Base-by-base conservation (phyloP, 2,888 invertebrate species). In the Amiota minor region DNA sequence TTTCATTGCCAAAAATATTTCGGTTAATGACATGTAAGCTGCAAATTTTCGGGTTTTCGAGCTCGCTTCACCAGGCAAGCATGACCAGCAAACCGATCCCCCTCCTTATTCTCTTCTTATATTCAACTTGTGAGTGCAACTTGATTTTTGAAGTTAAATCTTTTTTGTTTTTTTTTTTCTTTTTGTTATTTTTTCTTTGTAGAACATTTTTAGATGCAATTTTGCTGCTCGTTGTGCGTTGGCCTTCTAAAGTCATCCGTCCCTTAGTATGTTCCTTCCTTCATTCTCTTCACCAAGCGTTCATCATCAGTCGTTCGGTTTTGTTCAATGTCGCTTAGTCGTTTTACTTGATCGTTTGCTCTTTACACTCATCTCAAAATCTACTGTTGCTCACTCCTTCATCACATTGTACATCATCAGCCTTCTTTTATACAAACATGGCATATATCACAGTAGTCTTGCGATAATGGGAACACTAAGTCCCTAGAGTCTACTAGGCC, bases 141-240 rank as follows among this genome's bases (percentile, higher is more conserved):
- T 73, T 65, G 70, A 70, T 75, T 75, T 73, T 75, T 73, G 75
- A 70, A 72, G 73, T n/a, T n/a, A n/a, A n/a, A n/a, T n/a, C n/a
- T n/a, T 12, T 61, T 18, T 23, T 6, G 18, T 62, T 16, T 14
- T 16, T 62, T 20, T 47, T 47, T 46, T 10, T 65, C 16, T 65
- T 47, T 12, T 72, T 50, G 47, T 16, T 47, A 9, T n/a, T 16
- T 14, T 47, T 47, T n/a, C 59, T 50, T 67, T 64, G 16, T 59
- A 73, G 73, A 73, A 75, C 70, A 72, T 72, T 75, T 75, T 73
- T 75, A 75, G 75, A 70, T 73, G 73, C 70, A 72, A 65, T 73
- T 73, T 71, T 46, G n/a, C 14, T 65, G 16, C 14, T 9, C 11
- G 20, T 18, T 50, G 16, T 12, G 50, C 23, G 67, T 67, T 67